Evolutionary conservation across 2,113 vertebrate genomes (phyloP).

Genomic region (Salvelinus namaycush): DNA sequence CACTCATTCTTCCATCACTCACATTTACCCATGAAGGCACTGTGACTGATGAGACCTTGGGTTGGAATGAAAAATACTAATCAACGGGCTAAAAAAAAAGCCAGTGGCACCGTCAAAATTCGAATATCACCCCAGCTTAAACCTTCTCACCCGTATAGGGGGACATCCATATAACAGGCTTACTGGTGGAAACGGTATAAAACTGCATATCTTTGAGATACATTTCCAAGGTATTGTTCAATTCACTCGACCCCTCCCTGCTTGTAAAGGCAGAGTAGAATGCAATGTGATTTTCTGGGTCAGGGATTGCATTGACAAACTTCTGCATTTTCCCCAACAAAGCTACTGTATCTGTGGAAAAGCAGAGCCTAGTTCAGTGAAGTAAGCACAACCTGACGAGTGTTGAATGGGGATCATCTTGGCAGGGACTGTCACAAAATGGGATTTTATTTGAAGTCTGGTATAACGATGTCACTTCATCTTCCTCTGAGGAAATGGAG

Average conservation of each 20-base stretch:
- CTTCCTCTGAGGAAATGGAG: slow-evolving; percentile 34
- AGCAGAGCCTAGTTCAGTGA: background rate
- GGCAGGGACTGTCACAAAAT: slow-evolving; percentile 8
- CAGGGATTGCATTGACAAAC: slow-evolving; percentile 29
- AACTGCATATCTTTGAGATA: slow-evolving; percentile 38
- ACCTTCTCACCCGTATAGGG: slow-evolving; percentile 31
- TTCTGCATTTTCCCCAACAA: slow-evolving; percentile 35
- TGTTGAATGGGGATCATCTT: slow-evolving; percentile 3
- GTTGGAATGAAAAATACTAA: slow-evolving; percentile 16
- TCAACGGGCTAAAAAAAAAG: slow-evolving; percentile 34
- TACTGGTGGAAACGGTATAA: slow-evolving; percentile 35
- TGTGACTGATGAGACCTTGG: slow-evolving; percentile 4
- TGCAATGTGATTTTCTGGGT: slow-evolving; percentile 39
- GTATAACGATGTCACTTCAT: slow-evolving; percentile 50
- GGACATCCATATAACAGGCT: slow-evolving; percentile 61
- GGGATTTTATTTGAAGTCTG: background rate
- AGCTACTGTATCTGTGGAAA: slow-evolving; percentile 46
- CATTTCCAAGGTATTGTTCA: slow-evolving; percentile 32
- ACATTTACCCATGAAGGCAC: slow-evolving; percentile 9
- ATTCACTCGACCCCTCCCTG: slow-evolving; percentile 40
- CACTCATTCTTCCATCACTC: background rate
- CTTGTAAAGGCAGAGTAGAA: slow-evolving; percentile 51
- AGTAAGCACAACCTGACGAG: background rate
- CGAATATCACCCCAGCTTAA: slow-evolving; percentile 45
- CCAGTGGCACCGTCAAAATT: slow-evolving; percentile 38